Evolutionary conservation across 2,888 invertebrate genomes (phyloP).

Genomic region (Aphodius granarius): DNA sequence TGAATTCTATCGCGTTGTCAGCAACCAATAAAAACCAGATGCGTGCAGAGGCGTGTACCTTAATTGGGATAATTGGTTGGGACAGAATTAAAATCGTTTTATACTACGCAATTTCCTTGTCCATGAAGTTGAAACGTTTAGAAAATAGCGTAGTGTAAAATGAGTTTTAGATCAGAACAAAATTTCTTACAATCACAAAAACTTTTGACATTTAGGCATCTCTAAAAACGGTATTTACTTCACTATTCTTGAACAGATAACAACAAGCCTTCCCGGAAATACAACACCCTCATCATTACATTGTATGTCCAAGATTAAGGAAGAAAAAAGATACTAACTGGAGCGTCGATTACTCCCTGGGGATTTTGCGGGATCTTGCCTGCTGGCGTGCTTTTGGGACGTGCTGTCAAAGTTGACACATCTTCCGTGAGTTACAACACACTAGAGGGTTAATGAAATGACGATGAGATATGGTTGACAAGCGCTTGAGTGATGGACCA

Average conservation of each 20-base stretch:
- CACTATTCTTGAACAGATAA: background rate
- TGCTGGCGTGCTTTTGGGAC: background rate
- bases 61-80: background rate
- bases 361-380: background rate
- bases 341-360: background rate
- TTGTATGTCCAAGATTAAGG: conserved; percentile 3
- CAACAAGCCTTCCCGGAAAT: background rate
- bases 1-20: background rate
- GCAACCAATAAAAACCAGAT: background rate
- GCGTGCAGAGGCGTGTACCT: background rate
- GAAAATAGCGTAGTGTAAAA: no score
- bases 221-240: background rate
- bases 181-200: background rate
- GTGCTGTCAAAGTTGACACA: background rate
- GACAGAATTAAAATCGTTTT: background rate
- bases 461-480: background rate
- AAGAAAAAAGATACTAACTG: conserved; percentile 1
- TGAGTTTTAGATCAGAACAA: no score
- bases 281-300: background rate
- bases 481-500: background rate
- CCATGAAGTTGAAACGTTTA: no score
- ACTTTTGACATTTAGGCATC: background rate
- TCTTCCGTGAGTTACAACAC: background rate
- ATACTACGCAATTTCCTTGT: no score
- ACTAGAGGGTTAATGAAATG: background rate